These are phyloP conservation scores for Hydractinia symbiolongicarpus DNA, from an alignment of 30 jellyfish, hydroid and myxozoan species.

Conservation along the genomic window DNA sequence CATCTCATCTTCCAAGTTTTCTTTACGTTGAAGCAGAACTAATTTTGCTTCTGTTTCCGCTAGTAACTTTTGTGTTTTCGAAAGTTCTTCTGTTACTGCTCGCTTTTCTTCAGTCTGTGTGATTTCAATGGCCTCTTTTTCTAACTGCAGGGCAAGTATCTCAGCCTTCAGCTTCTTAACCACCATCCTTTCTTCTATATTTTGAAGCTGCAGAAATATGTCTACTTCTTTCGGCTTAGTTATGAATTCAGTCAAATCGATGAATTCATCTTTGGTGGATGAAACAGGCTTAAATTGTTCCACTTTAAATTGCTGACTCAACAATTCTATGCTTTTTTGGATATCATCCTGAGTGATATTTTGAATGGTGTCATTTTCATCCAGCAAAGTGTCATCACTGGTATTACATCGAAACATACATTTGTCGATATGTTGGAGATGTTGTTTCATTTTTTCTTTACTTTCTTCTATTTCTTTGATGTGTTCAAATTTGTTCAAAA, in stretches of 20 bases:
- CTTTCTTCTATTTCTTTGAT: background rate
- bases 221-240: slow-evolving; percentile 8
- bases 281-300: too few species aligned
- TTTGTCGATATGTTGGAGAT: slow-evolving; percentile 1
- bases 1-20: slow-evolving; percentile 7
- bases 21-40: background rate
- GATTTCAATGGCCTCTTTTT: background rate
- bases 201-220: background rate
- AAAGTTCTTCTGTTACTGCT: too few species aligned
- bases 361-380: background rate
- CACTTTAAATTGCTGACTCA: too few species aligned
- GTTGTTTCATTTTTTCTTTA: background rate
- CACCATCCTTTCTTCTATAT: background rate
- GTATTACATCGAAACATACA: background rate
- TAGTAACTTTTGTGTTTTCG: background rate
- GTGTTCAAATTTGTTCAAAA: background rate
- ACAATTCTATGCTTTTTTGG: too few species aligned
- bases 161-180: background rate
- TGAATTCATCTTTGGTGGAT: background rate
- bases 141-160: background rate
- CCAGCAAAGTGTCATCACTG: slow-evolving; percentile 31
- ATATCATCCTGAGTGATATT: too few species aligned
- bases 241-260: background rate
- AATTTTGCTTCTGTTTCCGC: background rate
- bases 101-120: background rate